Base-by-base conservation (phyloP, 2,888 invertebrate genomes). In the Diploptera punctata region DNA sequence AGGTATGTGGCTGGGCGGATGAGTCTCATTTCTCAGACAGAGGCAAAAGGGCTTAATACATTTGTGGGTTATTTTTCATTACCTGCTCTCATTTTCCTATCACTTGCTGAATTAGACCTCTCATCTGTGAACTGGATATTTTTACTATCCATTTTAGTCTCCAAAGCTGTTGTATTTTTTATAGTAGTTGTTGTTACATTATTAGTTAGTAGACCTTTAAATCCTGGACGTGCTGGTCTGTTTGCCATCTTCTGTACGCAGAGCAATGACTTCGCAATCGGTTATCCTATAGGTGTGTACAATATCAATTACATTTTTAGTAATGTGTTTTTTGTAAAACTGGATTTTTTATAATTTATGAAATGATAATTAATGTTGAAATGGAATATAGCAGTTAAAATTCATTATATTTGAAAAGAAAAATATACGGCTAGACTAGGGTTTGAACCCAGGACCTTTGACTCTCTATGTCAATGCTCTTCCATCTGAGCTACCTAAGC, bases 191-290 rank as follows among this genome's bases (percentile, higher is more conserved):
- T 91, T 54, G 87, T 97, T 31, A 93, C 94, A 2, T 80, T 96
- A 74, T 81, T 97, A 54, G 89, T 95, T 52, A 89, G 90, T n/a
- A 80, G 93, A 80, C 95, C 95, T 5, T 81, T 91, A 19, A 92
- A 95, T 83, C 88, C 92, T 76, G 94, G 94, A 3, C 89, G 92
- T 79, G 94, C 96, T 57, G 98, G 97, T 16, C 87, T 98, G 73
- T 94, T 94, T 87, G 95, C 94, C 19, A 97, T 98, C 79, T 98
- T 98, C 82, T 93, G 94, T 78, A 98, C 98, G 0, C 98, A 98
- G 82, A 97, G 97, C 81, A 98, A 98, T 87, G 98, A 98, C 83
- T 98, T 98, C 85, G 98, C 98, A 21, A 89, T 98, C 78, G 98
- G 98, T 75, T 97, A 93, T 84, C 98, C 98, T 5, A 96, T 98